A percentile compares a stretch with the other conserved stretches of the same genome.
Evolutionary conservation across 2,888 invertebrate species (phyloP).

Genomic region (Dimorphilus gyrociliatus): DNA sequence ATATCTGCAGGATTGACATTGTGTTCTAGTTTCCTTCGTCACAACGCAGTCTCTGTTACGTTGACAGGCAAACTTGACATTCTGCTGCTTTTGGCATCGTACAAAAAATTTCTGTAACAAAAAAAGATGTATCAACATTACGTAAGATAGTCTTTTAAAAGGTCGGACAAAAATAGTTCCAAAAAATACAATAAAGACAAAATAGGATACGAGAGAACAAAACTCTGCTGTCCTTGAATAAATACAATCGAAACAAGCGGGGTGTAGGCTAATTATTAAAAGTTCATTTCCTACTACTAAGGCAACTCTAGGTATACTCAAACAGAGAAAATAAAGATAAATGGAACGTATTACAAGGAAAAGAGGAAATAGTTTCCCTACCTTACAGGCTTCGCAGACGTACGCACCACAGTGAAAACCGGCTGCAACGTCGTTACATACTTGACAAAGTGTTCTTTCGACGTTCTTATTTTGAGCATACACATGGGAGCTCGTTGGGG

Average conservation of each 20-base stretch:
- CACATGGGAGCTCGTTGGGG: too few species aligned
- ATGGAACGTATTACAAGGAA: too few species aligned
- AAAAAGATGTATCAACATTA: slow-evolving; percentile 2
- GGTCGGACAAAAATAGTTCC: too few species aligned
- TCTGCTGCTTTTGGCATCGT: slow-evolving; percentile 26
- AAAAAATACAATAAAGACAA: too few species aligned
- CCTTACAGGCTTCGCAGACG: slow-evolving; percentile 36
- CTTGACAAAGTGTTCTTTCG: slow-evolving; percentile 17
- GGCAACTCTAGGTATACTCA: too few species aligned
- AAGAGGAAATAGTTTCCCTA: too few species aligned
- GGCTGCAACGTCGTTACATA: slow-evolving; percentile 28
- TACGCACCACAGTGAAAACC: slow-evolving; percentile 35
- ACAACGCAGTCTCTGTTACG: slow-evolving; percentile 25
- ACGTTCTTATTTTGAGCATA: neutral
- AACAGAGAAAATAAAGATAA: too few species aligned
- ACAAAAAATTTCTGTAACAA: slow-evolving; percentile 34
- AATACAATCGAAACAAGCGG: too few species aligned
- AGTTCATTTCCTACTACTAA: too few species aligned
- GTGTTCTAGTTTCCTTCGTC: slow-evolving; percentile 32
- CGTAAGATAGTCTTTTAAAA: neutral
- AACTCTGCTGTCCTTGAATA: too few species aligned
- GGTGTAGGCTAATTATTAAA: too few species aligned
- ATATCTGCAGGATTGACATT: slow-evolving; percentile 33
- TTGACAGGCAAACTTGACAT: slow-evolving; percentile 25
- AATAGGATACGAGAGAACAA: too few species aligned